These are phyloP conservation scores for Alosa alosa DNA, from an alignment of 2,113 vertebrate species.

Conservation along the genomic window DNA sequence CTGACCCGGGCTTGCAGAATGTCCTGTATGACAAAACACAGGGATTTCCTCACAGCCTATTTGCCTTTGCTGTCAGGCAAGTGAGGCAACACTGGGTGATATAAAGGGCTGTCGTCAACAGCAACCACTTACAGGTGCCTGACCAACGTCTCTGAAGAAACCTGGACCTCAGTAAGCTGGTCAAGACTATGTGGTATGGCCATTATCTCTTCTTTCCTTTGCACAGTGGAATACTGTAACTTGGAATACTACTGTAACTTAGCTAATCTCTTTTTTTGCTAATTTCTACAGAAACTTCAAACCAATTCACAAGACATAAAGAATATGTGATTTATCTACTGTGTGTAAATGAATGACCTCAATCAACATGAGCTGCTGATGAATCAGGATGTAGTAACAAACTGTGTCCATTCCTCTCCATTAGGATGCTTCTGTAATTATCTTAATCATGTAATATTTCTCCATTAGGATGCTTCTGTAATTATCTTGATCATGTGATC, in stretches of 20 bases:
- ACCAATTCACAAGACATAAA: not conserved
- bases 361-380: not conserved
- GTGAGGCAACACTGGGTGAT: not conserved
- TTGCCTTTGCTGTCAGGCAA: not conserved
- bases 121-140: not conserved
- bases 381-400: not conserved
- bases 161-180: not conserved
- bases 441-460: no score
- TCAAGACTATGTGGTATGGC: not conserved
- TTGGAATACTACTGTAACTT: no score
- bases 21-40: not conserved
- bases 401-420: not conserved
- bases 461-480: no score
- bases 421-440: no score
- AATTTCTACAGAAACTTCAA: not conserved
- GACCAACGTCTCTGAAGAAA: not conserved
- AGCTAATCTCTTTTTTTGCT: no score
- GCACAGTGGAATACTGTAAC: no score
- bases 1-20: not conserved
- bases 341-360: not conserved
- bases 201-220: not conserved
- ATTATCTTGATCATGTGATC: no score
- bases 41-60: not conserved
- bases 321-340: not conserved
- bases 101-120: not conserved